Percentiles rank a stretch among this genome's conserved stretches.
phyloP scores from a whole-genome alignment of 1,140 invertebrate species.

The Melitaea cinxia region DNA sequence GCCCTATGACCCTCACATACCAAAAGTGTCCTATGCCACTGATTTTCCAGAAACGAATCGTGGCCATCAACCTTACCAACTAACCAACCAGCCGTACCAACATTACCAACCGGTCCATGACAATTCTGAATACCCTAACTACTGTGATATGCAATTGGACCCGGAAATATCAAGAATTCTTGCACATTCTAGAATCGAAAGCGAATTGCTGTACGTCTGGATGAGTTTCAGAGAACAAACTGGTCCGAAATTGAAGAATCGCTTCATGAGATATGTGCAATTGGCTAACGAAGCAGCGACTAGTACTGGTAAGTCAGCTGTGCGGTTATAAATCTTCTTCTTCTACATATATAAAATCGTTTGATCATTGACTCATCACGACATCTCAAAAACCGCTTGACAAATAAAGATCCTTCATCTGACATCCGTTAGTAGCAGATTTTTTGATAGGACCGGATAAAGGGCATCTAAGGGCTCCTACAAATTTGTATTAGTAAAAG shows the following conservation, averaged over 20 bases:
- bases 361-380: too few relatives aligned
- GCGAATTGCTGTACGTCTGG: slow-evolving; percentile 90
- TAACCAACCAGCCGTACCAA: slow-evolving; percentile 58
- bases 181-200: slow-evolving; percentile 87
- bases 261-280: slow-evolving; percentile 89
- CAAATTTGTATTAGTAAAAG: too few relatives aligned
- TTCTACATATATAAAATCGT: too few relatives aligned
- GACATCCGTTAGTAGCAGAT: too few relatives aligned
- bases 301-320: slow-evolving; percentile 87
- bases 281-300: slow-evolving; percentile 90
- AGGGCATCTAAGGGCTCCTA: too few relatives aligned
- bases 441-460: too few relatives aligned
- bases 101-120: slow-evolving; percentile 55
- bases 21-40: slow-evolving; percentile 39
- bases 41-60: slow-evolving; percentile 41
- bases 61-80: slow-evolving; percentile 49
- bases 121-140: slow-evolving; percentile 60
- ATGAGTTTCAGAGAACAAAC: slow-evolving; percentile 89
- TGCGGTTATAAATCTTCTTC: too few relatives aligned
- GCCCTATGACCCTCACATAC: slow-evolving; percentile 68
- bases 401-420: too few relatives aligned
- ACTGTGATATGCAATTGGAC: slow-evolving; percentile 87
- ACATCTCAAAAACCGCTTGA: too few relatives aligned
- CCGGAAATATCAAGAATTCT: slow-evolving; percentile 87
- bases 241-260: slow-evolving; percentile 88